Base-by-base conservation (phyloP, 2,797 vertebrate genomes). In the Pteronotus mesoamericanus region DNA sequence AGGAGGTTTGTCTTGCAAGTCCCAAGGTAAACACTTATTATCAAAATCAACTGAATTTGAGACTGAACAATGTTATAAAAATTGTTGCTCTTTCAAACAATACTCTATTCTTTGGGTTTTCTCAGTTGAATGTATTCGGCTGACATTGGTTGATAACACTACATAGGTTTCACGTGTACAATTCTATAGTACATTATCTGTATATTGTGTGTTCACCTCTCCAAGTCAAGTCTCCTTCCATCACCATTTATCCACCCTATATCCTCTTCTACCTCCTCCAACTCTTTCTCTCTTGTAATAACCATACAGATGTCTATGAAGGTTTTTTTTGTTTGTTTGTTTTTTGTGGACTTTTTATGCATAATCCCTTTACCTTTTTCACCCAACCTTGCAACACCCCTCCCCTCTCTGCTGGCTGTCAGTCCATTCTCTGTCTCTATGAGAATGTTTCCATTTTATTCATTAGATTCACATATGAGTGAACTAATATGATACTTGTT, bases 1-100 rank as follows among this genome's bases (percentile, higher is more conserved):
- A 48, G 46, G 42, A 79, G 55, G 18, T 18, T 18, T 77, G 37
- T 51, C 82, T 94, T 84, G 0, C 9, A 89, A 77, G 29, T 64
- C 2, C 16, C 34, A 95, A 46, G 61, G 57, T 44, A 88, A 92
- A 77, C 16, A 2, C 92, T 79, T 55, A 84, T 42, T 75, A 39
- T 74, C 92, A 89, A 77, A 94, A 93, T 61, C 26, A 84, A 88
- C 2, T 46, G 12, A 61, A 87, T 75, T 84, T 90, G 71, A 96
- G 34, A 71, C 4, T 29, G 85, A 37, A 42, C 0, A 74, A 57
- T 42, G 24, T 68, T 79, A 87, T 72, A 86, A 87, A 61, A 79
- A 78, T 75, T 39, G 16, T 10, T 83, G 22, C 1, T 51, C 6
- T 74, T 84, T 82, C 48, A 89, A 89, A 46, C 22, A 89, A 48